Evolutionary conservation across 2,888 invertebrate species (phyloP).

Genomic region (Aleiodes leptofemur): DNA sequence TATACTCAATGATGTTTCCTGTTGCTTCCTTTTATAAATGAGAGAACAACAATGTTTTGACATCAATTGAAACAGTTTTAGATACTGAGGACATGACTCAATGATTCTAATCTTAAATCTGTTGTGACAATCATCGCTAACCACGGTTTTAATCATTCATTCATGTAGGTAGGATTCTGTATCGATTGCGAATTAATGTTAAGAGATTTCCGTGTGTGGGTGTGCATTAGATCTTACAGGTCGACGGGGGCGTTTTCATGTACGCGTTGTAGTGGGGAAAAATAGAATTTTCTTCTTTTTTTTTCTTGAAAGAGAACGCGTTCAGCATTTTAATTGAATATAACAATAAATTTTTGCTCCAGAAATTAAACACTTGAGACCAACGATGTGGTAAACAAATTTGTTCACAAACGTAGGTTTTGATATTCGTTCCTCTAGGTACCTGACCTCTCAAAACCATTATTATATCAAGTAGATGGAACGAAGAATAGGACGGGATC

Average conservation of each 20-base stretch:
- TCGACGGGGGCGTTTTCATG: conserved; percentile 17
- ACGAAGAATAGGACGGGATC: no score
- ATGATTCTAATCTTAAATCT: conserved; percentile 15
- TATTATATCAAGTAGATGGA: no score
- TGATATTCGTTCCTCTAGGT: no score
- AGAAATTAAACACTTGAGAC: no score
- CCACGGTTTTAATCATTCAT: conserved; percentile 34
- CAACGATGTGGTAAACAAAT: no score
- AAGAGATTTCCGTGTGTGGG: conserved; percentile 38
- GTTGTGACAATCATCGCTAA: conserved; percentile 41
- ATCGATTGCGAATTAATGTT: conserved; percentile 40
- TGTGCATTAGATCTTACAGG: conserved; percentile 32
- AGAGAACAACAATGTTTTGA: conserved; percentile 53
- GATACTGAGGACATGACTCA: conserved; percentile 32
- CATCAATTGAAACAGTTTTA: conserved; percentile 17
- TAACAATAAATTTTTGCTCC: no score
- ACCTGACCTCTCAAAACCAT: no score
- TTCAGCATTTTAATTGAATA: no score
- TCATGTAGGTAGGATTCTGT: conserved; percentile 23
- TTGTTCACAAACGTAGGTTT: no score
- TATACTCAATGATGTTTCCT: conserved; percentile 5
- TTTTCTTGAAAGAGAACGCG: background rate
- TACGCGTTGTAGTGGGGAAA: conserved; percentile 28
- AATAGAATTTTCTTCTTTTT: conserved; percentile 13
- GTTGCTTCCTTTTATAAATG: conserved; percentile 56